phyloP scores from a whole-genome alignment of 2,113 vertebrate genomes.

The Monarcha castaneiventris region DNA sequence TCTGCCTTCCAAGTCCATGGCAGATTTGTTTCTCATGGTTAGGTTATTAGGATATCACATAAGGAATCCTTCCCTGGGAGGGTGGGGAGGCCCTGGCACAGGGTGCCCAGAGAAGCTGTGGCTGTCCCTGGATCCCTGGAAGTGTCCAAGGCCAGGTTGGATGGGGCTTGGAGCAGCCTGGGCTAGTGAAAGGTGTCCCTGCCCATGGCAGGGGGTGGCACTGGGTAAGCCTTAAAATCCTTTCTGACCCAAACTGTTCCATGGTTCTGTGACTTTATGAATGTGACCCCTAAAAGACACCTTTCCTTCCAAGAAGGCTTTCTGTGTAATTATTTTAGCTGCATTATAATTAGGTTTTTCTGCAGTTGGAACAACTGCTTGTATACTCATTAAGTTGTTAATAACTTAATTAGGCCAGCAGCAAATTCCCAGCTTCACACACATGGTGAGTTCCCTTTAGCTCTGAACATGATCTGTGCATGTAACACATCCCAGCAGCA shows the following conservation, averaged over 20 bases:
- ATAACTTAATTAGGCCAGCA: neutral
- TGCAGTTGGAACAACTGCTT: neutral
- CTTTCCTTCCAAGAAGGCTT: neutral
- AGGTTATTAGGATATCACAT: neutral
- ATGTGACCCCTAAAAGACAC: accelerated
- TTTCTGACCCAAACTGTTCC: neutral
- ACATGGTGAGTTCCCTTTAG: neutral
- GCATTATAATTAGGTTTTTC: neutral
- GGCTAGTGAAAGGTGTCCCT: accelerated
- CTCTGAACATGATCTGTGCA: neutral
- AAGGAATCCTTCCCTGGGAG: accelerated
- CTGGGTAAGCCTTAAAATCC: too few species aligned
- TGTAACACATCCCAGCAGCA: neutral
- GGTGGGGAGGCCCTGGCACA: neutral
- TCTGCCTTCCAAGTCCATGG: neutral
- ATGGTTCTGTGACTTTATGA: neutral
- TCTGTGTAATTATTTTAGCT: neutral
- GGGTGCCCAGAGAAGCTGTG: neutral
- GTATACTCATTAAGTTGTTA: neutral
- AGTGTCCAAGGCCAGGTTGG: neutral
- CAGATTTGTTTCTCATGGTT: neutral
- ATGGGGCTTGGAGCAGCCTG: accelerated
- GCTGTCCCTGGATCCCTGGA: neutral
- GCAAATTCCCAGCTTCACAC: neutral
- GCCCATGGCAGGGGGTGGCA: neutral